These are phyloP conservation scores for Taenioides sp. DNA, from an alignment of 2,797 vertebrate genomes.

Conservation along the genomic window DNA sequence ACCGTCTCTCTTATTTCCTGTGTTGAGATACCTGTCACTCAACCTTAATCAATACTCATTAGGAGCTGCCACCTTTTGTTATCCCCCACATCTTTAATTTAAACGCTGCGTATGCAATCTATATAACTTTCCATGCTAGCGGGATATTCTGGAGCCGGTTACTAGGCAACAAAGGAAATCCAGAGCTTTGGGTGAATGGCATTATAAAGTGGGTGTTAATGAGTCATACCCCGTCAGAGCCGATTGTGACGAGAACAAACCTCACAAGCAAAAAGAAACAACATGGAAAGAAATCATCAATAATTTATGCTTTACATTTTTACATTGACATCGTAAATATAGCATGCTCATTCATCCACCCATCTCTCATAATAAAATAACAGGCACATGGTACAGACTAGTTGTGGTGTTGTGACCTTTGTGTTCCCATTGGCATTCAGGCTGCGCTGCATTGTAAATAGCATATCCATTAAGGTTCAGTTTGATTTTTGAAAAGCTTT, in stretches of 20 bases:
- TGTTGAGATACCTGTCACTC: constrained; percentile 23
- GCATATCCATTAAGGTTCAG: constrained; percentile 44
- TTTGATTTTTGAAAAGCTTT: constrained; percentile 36
- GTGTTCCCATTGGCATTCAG: constrained; percentile 44
- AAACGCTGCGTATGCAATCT: constrained; percentile 38
- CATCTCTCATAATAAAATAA: constrained; percentile 34
- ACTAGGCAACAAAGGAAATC: constrained; percentile 70
- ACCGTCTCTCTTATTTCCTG: constrained; percentile 9
- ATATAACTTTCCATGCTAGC: constrained; percentile 52
- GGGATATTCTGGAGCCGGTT: constrained; percentile 60
- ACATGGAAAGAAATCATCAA: neutral
- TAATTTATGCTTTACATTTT: neutral
- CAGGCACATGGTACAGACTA: constrained; percentile 25
- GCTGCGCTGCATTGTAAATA: constrained; percentile 36
- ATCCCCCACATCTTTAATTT: constrained; percentile 60
- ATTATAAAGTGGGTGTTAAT: constrained; percentile 57
- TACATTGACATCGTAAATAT: constrained; percentile 15
- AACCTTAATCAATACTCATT: constrained; percentile 29
- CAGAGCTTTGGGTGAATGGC: constrained; percentile 47
- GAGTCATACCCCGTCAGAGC: constrained; percentile 53
- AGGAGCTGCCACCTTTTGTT: constrained; percentile 21
- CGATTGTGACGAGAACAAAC: constrained; percentile 24
- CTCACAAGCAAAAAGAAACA: constrained; percentile 17
- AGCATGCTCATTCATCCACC: constrained; percentile 32
- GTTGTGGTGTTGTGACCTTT: constrained; percentile 47